phyloP scores from a whole-genome alignment of 2,888 invertebrate genomes.

The Noctua janthina region DNA sequence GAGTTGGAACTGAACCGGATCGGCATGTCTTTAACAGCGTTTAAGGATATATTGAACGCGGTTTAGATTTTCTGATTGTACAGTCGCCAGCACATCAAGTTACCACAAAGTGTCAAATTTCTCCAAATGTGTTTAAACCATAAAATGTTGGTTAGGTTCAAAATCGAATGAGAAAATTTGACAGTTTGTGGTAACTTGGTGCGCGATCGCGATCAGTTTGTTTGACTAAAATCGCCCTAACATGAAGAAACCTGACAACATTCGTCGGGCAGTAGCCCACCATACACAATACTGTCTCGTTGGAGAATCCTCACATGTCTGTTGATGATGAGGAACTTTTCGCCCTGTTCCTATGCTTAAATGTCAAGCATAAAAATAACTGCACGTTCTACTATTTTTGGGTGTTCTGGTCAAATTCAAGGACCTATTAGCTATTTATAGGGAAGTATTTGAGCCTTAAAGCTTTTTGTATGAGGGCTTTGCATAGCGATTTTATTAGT shows the following conservation, averaged over 20 bases:
- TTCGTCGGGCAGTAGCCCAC: too few species aligned
- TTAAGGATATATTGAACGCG: not conserved
- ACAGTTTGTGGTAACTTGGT: too few species aligned
- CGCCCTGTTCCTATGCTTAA: constrained; percentile 5
- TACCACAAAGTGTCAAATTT: too few species aligned
- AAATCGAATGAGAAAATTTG: too few species aligned
- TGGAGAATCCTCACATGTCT: not conserved
- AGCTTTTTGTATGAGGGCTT: not conserved
- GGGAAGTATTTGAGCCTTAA: not conserved
- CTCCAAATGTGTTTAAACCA: too few species aligned
- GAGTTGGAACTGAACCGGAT: not conserved
- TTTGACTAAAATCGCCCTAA: too few species aligned
- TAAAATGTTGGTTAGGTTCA: too few species aligned
- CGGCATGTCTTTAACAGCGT: not conserved
- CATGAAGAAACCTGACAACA: too few species aligned
- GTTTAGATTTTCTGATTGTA: too few species aligned
- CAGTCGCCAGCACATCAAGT: too few species aligned
- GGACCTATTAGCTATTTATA: constrained; percentile 9
- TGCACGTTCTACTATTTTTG: constrained; percentile 20
- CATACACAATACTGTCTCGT: not conserved
- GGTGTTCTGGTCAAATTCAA: constrained; percentile 9
- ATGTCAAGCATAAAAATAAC: constrained; percentile 43
- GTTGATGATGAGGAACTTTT: not conserved
- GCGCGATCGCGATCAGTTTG: too few species aligned
- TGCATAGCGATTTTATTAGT: not conserved